Base-by-base conservation (phyloP, 1,140 invertebrate genomes). In the Helicoverpa armigera region DNA sequence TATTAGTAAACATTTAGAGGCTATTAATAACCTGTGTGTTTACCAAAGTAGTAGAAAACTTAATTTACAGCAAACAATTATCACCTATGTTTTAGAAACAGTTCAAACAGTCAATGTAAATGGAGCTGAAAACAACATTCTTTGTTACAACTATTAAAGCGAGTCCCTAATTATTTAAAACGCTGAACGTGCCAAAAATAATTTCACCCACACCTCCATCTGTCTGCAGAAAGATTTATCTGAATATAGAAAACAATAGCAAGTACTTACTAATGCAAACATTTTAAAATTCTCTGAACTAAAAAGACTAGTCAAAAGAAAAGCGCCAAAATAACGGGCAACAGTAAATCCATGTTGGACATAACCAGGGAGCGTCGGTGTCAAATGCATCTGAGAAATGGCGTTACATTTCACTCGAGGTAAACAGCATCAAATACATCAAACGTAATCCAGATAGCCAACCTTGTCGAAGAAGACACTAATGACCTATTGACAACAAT, bases 401-500 rank as follows among this genome's bases (percentile, higher is more conserved):
- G n/a, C 60, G 43, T 77, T 75, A 60, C 72, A 50, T 56, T 56
- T 56, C 70, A 53, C 23, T 13, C 43, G 18, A n/a, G 61, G 12
- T 43, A 67, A 77, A 77, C 60, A 65, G 48, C 3, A 61, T 65
- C 60, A 54, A 18, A 54, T 53, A 77, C 23, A 74, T 80, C 69
- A 80, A 67, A 65, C 29, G 35, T 54, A 74, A 50, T 58, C 53
- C 60, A 75, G 58, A 81, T 56, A 58, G 48, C 2, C 48, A 73
- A 58, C 65, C 75, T 78, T 73, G 75, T 77, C 16, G 29, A 60
- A 29, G 35, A 76, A 80, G 58, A 75, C 67, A 81, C 70, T 79
- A 84, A 84, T 84, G 85, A 84, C 86, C 86, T 83, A 83, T 75
- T 85, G 87, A 88, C 85, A 90, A 93, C 88, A 92, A 92, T 91